Conservation (phyloP, 1,140 invertebrate genomes). For the Aleiodes sp. region DNA sequence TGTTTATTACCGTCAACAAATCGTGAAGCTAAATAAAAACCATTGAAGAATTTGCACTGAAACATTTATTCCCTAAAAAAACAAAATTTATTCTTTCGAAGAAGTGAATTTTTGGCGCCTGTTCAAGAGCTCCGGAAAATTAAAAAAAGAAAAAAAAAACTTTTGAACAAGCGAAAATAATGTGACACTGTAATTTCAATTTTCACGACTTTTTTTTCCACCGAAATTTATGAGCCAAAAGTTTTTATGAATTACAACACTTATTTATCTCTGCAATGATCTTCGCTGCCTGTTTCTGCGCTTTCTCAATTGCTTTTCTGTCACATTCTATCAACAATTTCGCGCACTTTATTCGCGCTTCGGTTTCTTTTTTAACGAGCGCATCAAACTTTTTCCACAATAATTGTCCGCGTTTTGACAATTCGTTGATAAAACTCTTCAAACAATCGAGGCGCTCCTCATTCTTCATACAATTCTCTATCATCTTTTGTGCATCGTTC, state of each 20-base stretch:
- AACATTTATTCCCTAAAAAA: too few species aligned
- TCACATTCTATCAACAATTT: conserved; percentile 39
- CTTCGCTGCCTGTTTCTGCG: conserved; percentile 30
- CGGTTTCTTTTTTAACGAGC: conserved; percentile 39
- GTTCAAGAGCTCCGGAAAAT: too few species aligned
- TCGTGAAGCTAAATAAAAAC: too few species aligned
- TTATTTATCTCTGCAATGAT: conserved; percentile 31
- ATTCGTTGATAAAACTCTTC: conserved; percentile 35
- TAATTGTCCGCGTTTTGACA: conserved; percentile 37
- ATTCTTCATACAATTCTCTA: conserved; percentile 39
- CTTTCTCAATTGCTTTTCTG: conserved; percentile 36
- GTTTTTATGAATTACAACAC: conserved; percentile 4
- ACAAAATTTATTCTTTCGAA: too few species aligned
- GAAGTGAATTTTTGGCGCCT: too few species aligned
- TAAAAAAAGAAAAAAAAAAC: too few species aligned
- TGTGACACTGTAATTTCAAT: too few species aligned
- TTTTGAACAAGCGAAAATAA: too few species aligned
- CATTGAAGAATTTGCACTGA: too few species aligned
- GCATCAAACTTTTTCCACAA: conserved; percentile 38
- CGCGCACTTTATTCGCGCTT: conserved; percentile 33
- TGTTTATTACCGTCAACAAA: too few species aligned
- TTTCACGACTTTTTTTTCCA: too few species aligned
- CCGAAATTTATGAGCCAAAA: too few species aligned
- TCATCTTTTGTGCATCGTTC: conserved; percentile 42
- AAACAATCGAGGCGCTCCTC: conserved; percentile 40